phyloP scores from a whole-genome alignment of 1,140 invertebrate species.

The Cotesia typhae region DNA sequence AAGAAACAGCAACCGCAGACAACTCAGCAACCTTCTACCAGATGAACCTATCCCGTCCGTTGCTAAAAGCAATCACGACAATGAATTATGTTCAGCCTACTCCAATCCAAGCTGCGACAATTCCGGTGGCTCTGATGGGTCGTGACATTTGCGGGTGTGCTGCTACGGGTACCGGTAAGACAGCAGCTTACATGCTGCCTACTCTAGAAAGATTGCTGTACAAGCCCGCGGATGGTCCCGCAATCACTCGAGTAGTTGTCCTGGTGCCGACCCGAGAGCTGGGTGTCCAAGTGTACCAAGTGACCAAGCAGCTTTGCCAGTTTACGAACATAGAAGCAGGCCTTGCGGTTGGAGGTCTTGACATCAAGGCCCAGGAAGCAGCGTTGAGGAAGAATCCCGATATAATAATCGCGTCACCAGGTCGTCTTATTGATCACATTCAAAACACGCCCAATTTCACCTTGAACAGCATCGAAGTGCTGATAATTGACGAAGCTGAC shows the following conservation, averaged over 20 bases:
- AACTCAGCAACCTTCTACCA: constrained; percentile 84
- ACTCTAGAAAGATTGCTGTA: constrained; percentile 93
- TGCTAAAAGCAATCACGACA: constrained; percentile 87
- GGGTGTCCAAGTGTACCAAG: constrained; percentile 94
- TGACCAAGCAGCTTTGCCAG: constrained; percentile 90
- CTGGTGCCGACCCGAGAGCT: constrained; percentile 96
- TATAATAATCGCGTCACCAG: constrained; percentile 97
- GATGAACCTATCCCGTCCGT: constrained; percentile 90
- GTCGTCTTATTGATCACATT: constrained; percentile 86
- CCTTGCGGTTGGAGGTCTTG: constrained; percentile 90
- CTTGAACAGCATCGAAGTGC: constrained; percentile 90
- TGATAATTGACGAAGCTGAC: constrained; percentile 96
- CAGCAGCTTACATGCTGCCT: constrained; percentile 97
- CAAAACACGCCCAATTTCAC: constrained; percentile 91
- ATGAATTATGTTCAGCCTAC: constrained; percentile 93
- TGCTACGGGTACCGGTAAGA: constrained; percentile 98
- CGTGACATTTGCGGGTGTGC: constrained; percentile 95
- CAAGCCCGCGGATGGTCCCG: constrained; percentile 70
- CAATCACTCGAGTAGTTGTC: constrained; percentile 87
- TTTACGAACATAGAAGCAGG: constrained; percentile 85
- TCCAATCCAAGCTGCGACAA: constrained; percentile 94
- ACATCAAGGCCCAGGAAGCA: constrained; percentile 84
- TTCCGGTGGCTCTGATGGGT: constrained; percentile 89
- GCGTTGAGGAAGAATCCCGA: constrained; percentile 83
- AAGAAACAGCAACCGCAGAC: constrained; percentile 77